Evolutionary conservation across 2,113 vertebrate species (phyloP).

Genomic region (Phyllostomus hastatus): DNA sequence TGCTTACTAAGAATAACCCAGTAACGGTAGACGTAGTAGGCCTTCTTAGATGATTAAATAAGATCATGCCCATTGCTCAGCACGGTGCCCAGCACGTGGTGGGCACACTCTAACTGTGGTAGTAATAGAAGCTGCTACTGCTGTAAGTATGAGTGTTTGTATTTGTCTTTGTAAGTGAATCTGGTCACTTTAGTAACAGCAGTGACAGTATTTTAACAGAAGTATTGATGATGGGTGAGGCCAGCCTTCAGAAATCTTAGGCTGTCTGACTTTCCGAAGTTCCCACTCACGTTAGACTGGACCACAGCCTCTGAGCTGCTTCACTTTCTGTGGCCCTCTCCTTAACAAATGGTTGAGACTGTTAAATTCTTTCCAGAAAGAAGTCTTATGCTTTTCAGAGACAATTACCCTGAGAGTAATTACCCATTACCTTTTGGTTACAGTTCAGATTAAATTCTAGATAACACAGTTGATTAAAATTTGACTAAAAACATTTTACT

Average conservation of each 20-base stretch:
- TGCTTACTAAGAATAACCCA: background rate
- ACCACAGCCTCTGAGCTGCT: background rate
- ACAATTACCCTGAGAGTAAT: background rate
- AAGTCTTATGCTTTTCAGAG: background rate
- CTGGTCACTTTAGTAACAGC: background rate
- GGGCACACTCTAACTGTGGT: background rate
- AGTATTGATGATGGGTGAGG: background rate
- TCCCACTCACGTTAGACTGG: background rate
- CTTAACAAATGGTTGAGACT: background rate
- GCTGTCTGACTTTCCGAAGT: background rate
- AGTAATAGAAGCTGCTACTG: background rate
- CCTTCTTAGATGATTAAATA: background rate
- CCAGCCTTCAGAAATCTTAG: background rate
- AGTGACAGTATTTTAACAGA: background rate
- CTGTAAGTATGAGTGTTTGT: background rate
- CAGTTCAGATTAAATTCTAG: slow-evolving; percentile 7
- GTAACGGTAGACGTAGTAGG: background rate
- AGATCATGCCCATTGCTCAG: background rate
- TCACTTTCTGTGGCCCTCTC: background rate
- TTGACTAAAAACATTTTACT: background rate
- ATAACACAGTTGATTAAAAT: background rate
- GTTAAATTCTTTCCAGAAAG: slow-evolving; percentile 13
- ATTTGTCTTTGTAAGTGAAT: background rate
- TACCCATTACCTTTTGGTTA: background rate
- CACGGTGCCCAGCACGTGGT: background rate